These are phyloP conservation scores for Mormyrus hasselquistii DNA, from an alignment of 2,797 vertebrate species.

Conservation along the genomic window DNA sequence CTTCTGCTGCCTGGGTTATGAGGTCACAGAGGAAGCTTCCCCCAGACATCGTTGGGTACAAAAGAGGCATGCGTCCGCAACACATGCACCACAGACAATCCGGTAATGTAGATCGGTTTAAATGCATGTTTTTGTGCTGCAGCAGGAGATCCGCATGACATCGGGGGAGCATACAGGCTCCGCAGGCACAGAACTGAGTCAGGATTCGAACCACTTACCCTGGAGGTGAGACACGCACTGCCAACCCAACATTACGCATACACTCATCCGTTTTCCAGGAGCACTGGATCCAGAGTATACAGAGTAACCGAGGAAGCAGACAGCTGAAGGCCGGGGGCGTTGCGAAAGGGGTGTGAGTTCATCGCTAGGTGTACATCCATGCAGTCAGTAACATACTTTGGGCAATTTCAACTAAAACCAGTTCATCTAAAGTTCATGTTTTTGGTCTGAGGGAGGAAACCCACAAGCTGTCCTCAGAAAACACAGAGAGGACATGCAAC, in stretches of 20 bases:
- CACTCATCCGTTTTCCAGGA: neutral
- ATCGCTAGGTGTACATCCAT: neutral
- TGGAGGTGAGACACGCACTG: neutral
- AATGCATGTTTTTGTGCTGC: neutral
- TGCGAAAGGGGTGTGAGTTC: neutral
- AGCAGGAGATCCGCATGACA: neutral
- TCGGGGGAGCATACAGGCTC: neutral
- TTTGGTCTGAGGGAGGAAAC: neutral
- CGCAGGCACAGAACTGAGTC: neutral
- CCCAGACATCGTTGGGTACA: neutral
- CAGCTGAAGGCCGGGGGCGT: neutral
- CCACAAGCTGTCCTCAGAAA: neutral
- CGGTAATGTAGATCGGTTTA: neutral
- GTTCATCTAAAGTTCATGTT: neutral
- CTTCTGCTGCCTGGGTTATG: neutral
- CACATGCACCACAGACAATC: neutral
- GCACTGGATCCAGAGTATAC: neutral
- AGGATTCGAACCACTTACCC: neutral
- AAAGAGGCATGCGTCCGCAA: neutral
- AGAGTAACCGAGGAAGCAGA: neutral
- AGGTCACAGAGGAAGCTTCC: neutral
- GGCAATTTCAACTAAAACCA: neutral
- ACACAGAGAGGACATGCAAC: neutral
- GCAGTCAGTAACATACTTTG: neutral
- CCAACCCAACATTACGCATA: neutral